Conservation (phyloP, 2,888 invertebrate genomes). For the Heteromyza rotundicornis region DNA sequence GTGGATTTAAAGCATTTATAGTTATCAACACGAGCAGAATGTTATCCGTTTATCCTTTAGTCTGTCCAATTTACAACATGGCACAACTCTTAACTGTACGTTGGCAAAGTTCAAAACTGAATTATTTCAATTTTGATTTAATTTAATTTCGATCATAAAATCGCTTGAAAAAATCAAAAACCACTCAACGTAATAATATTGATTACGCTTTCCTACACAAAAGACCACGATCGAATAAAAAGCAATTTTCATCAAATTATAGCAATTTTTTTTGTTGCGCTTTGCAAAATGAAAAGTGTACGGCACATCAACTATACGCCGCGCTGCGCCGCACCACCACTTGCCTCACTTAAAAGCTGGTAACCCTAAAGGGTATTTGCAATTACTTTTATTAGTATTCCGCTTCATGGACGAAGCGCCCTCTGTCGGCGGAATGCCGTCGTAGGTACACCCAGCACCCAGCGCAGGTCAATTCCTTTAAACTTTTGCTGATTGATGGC, state of each 20-base stretch:
- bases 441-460: slow-evolving; percentile 12
- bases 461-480: slow-evolving; percentile 48
- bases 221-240: slow-evolving; percentile 34
- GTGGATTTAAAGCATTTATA: too few species aligned
- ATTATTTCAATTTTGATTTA: slow-evolving; percentile 16
- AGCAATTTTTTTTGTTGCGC: slow-evolving; percentile 57
- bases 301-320: not conserved
- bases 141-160: slow-evolving; percentile 14
- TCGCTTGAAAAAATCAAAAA: slow-evolving; percentile 16
- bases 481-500: slow-evolving; percentile 53
- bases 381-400: slow-evolving; percentile 54
- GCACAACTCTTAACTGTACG: too few species aligned
- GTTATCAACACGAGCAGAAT: too few species aligned
- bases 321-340: not conserved
- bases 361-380: slow-evolving; percentile 59
- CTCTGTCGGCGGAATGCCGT: slow-evolving; percentile 12
- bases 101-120: not conserved
- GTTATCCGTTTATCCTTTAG: too few species aligned
- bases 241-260: slow-evolving; percentile 55
- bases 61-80: too few species aligned
- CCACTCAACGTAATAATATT: slow-evolving; percentile 25
- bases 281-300: slow-evolving; percentile 38
- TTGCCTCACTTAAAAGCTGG: slow-evolving; percentile 11
- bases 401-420: slow-evolving; percentile 3
- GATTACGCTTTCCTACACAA: slow-evolving; percentile 14